Evolutionary conservation across 2,797 vertebrate genomes (phyloP).

Genomic region (Ctenochaetus hawaiiensis): DNA sequence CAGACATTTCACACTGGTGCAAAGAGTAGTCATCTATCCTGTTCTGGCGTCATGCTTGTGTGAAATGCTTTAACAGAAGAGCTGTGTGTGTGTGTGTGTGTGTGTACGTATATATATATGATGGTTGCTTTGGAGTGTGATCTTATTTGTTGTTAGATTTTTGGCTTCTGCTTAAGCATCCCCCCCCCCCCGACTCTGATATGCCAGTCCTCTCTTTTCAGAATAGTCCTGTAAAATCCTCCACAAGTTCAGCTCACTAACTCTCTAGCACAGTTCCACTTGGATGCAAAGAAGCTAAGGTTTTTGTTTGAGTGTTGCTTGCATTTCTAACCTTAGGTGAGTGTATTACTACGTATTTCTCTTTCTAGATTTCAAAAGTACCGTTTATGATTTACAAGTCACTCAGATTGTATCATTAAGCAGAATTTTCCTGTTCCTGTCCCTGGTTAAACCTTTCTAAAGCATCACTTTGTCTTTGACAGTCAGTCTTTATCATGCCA

Average conservation of each 20-base stretch:
- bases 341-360: constrained; percentile 35
- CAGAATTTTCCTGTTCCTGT: neutral
- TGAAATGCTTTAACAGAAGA: constrained; percentile 73
- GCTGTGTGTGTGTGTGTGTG: constrained; percentile 41
- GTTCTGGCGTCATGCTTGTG: constrained; percentile 44
- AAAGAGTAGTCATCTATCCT: constrained; percentile 46
- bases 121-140: constrained; percentile 61
- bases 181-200: neutral
- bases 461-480: constrained; percentile 35
- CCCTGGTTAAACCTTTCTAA: constrained; percentile 25
- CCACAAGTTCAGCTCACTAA: constrained; percentile 19
- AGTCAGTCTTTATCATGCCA: constrained; percentile 38
- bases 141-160: constrained; percentile 45
- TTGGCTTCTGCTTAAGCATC: constrained; percentile 41
- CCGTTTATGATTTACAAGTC: constrained; percentile 25
- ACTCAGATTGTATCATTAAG: constrained; percentile 30
- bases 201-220: constrained; percentile 14
- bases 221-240: constrained; percentile 34
- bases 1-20: constrained; percentile 64
- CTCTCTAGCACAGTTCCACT: constrained; percentile 34
- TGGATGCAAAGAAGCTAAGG: constrained; percentile 27
- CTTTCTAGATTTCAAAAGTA: constrained; percentile 6
- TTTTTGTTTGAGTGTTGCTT: constrained; percentile 42
- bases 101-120: neutral
- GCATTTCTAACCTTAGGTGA: constrained; percentile 32